A percentile compares a stretch with the other conserved stretches of the same genome.
These are phyloP conservation scores for Amblyteles armatorius DNA, from an alignment of 2,888 invertebrate genomes.

Conservation along the genomic window DNA sequence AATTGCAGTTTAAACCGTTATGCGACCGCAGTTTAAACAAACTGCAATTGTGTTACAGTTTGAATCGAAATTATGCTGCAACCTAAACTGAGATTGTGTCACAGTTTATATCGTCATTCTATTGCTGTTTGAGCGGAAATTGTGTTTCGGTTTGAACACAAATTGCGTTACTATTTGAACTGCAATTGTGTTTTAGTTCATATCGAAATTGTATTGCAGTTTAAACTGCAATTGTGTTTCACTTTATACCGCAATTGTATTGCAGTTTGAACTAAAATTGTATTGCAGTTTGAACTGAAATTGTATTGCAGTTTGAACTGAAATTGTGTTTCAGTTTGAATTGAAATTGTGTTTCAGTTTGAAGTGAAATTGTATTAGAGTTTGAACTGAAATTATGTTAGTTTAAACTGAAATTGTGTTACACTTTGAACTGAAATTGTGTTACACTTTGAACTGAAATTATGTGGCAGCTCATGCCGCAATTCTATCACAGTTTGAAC, in stretches of 20 bases:
- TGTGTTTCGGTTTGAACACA: too few species aligned
- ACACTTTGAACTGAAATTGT: not conserved
- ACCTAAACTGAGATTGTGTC: not conserved
- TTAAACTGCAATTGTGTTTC: too few species aligned
- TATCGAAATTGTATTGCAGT: not conserved
- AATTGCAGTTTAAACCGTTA: too few species aligned
- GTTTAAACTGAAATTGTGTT: not conserved
- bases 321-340: not conserved
- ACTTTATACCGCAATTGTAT: not conserved
- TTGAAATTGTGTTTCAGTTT: not conserved
- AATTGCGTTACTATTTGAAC: not conserved
- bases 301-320: not conserved
- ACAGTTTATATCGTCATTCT: not conserved
- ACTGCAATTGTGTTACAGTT: not conserved
- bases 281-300: not conserved
- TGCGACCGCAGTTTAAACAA: not conserved
- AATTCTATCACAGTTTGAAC: not conserved
- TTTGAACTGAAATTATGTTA: not conserved
- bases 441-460: not conserved
- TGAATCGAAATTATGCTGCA: too few species aligned
- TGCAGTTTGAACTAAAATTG: not conserved
- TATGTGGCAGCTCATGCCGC: too few species aligned
- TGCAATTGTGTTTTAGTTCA: not conserved
- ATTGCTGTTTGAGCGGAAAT: not conserved
- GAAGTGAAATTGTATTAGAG: not conserved